Evolutionary conservation across 2,797 vertebrate species (phyloP).

Genomic region (Pangasius mekongensis): DNA sequence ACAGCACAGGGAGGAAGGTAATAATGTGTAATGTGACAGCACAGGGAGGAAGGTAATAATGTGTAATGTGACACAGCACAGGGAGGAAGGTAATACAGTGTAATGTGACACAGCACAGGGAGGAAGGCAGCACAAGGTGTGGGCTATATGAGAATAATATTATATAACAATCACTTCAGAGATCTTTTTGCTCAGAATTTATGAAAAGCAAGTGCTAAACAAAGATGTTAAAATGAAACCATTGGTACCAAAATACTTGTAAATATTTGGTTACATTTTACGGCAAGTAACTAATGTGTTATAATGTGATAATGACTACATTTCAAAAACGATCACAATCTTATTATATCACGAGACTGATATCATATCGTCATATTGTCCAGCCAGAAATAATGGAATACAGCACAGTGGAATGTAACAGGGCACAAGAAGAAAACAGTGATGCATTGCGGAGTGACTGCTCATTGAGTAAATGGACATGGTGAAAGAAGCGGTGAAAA

Average conservation of each 20-base stretch:
- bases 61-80: background rate
- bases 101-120: background rate
- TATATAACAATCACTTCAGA: background rate
- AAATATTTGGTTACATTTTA: background rate
- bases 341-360: background rate
- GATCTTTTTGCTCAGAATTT: background rate
- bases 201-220: background rate
- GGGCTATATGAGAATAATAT: background rate
- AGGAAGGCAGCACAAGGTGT: background rate
- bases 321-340: background rate
- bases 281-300: background rate
- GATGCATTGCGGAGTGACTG: slow-evolving; percentile 48
- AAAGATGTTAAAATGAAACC: background rate
- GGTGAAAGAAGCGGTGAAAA: slow-evolving; percentile 42
- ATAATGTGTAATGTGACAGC: background rate
- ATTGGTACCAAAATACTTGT: background rate
- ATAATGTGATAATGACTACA: background rate
- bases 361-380: background rate
- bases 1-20: background rate
- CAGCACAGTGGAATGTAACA: background rate
- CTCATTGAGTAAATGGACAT: slow-evolving; percentile 55
- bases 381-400: background rate
- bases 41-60: background rate
- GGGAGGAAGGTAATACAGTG: background rate
- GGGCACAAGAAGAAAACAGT: slow-evolving; percentile 13